These are phyloP conservation scores for Xanthia icteritia DNA, from an alignment of 2,888 invertebrate genomes.

Conservation along the genomic window DNA sequence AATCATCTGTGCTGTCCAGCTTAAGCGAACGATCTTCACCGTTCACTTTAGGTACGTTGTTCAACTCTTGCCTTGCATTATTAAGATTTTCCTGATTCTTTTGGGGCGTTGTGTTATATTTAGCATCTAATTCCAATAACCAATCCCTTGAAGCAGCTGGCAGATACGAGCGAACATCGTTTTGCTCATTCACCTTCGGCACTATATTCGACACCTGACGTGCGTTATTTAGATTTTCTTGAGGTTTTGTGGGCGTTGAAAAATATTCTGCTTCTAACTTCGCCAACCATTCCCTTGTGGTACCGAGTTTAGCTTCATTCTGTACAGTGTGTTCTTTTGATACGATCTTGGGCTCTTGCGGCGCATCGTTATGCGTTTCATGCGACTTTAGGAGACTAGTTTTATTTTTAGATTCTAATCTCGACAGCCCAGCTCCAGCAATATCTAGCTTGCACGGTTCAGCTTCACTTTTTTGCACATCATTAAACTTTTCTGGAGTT, in stretches of 20 bases:
- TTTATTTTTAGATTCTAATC: conserved; percentile 23
- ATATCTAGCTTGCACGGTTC: not conserved
- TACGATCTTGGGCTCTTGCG: not conserved
- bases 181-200: conserved; percentile 5
- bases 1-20: not conserved
- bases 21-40: not conserved
- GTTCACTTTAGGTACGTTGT: not conserved
- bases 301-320: not conserved
- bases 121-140: conserved; percentile 87
- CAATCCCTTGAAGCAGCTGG: conserved; percentile 83
- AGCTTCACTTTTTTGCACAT: conserved; percentile 6
- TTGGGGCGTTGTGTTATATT: conserved; percentile 80
- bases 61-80: not conserved
- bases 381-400: not conserved
- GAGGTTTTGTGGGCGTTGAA: not conserved
- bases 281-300: conserved; percentile 23
- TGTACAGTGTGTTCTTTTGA: conserved; percentile 12
- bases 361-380: not conserved
- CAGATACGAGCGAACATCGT: conserved; percentile 10
- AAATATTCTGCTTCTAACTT: conserved; percentile 22
- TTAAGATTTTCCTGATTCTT: conserved; percentile 4
- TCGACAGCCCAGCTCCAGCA: not conserved
- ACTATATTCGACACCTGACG: not conserved
- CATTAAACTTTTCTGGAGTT: conserved; percentile 3
- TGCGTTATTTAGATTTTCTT: conserved; percentile 10